Base-by-base conservation (phyloP, 1,140 invertebrate species). In the Plodia interpunctella region DNA sequence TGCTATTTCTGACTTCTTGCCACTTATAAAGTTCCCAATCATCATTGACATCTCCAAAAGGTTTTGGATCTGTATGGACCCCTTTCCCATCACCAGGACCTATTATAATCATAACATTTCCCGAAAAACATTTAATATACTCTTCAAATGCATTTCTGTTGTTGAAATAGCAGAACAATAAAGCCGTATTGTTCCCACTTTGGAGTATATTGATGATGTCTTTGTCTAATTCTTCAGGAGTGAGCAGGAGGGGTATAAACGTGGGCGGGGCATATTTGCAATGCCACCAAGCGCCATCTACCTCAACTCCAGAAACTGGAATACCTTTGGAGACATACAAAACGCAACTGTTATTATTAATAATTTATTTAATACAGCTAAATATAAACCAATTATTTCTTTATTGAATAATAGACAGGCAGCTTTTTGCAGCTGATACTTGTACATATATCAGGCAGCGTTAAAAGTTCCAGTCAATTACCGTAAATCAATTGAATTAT, bases 161-260 rank as follows among this genome's bases (percentile, higher is more conserved):
- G 66, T 95, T 95, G 70, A 95, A 96, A 71, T 95, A 95, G 70
- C 94, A 95, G 74, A 96, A 95, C 20, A 95, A 68, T 53, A 95
- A 68, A 0, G 93, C 94, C 56, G 90, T 90, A n/a, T 82, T 76
- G 18, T 76, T 52, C 6, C 82, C 60, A 13, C 68, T 50, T 38
- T 66, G 58, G 11, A 90, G 66, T 28, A 87, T 55, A 19, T 62
- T 76, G 10, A 63, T 66, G 15, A 64, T 74, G 11, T 88, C 73
- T 8, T 77, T 70, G 55, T 90, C 83, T 66, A 83, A 80, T 19
- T 58, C 55, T 0, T 75, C 50, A 0, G 76, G 28, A 3, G 83
- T 84, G 44, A 90, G 71, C 18, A 83, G 76, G 53, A 90, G 72
- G 11, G 81, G 84, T 60, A 90, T 88, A 60, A 91, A 90, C 19